Conservation (phyloP, 1,140 invertebrate genomes). For the Solen grandis region DNA sequence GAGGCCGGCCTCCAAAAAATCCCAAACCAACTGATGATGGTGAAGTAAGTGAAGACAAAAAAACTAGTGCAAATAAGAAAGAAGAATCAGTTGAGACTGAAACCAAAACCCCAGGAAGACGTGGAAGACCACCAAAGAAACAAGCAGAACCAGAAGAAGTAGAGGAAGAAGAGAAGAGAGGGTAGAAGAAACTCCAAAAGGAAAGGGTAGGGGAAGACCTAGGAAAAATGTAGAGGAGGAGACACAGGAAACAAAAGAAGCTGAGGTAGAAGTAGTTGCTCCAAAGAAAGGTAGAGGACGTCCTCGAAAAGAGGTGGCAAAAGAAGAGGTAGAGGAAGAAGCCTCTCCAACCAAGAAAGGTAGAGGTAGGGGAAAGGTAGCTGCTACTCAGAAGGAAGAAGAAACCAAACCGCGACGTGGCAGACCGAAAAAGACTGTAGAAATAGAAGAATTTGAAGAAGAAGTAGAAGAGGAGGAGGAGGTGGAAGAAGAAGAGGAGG, state of each 20-base stretch:
- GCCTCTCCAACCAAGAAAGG: constrained; percentile 19
- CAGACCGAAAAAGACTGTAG: constrained; percentile 54
- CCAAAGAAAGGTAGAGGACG: constrained; percentile 7
- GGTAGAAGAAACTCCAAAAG: constrained; percentile 50
- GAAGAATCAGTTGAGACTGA: constrained; percentile 49
- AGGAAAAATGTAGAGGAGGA: constrained; percentile 23
- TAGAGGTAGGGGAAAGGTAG: constrained; percentile 1
- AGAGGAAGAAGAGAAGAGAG: constrained; percentile 39
- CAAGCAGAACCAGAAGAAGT: constrained; percentile 53
- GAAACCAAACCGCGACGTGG: constrained; percentile 20
- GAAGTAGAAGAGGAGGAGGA: constrained; percentile 46
- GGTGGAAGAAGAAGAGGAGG: constrained; percentile 31
- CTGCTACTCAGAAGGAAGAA: background rate
- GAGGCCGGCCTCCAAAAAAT: constrained; percentile 45
- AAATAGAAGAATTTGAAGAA: constrained; percentile 44
- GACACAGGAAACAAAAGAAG: constrained; percentile 32
- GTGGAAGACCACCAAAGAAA: constrained; percentile 55
- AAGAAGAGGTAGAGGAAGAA: constrained; percentile 48
- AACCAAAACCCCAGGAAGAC: constrained; percentile 47
- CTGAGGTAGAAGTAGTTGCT: constrained; percentile 26
- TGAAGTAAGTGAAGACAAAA: constrained; percentile 32
- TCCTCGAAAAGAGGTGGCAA: constrained; percentile 26
- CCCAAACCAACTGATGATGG: constrained; percentile 18
- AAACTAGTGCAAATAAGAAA: constrained; percentile 50
- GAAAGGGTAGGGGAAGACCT: constrained; percentile 15